Evolutionary conservation across 1,140 invertebrate species (phyloP).

Genomic region (Vanessa atalanta): DNA sequence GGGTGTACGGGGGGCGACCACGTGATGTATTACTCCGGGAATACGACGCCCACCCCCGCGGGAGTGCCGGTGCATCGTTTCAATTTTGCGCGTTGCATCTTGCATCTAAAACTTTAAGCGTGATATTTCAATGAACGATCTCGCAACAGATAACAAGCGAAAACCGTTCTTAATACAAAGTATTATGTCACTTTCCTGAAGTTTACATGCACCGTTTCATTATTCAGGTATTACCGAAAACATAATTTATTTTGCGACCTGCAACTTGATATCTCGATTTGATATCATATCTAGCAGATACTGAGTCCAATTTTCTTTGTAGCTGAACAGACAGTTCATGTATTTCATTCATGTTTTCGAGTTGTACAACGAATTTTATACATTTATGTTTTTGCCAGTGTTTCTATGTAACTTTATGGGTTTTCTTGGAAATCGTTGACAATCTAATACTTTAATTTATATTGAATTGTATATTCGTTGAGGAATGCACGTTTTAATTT

Average conservation of each 20-base stretch:
- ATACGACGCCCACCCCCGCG: conserved; percentile 41
- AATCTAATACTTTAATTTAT: not conserved
- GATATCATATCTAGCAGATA: not conserved
- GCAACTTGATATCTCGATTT: not conserved
- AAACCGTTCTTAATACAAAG: not conserved
- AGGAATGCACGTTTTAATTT: not conserved
- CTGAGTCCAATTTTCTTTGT: not conserved
- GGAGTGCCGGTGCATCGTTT: conserved; percentile 39
- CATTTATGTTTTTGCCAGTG: not conserved
- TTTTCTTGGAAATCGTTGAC: not conserved
- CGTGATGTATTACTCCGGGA: conserved; percentile 57
- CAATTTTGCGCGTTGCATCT: conserved; percentile 51
- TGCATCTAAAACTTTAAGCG: conserved; percentile 40
- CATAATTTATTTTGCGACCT: not conserved
- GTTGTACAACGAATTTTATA: not conserved
- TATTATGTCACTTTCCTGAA: not conserved
- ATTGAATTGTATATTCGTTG: not conserved
- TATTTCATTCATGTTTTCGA: not conserved
- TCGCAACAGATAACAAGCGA: not conserved
- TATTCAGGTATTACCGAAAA: not conserved
- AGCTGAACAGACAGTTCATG: not conserved
- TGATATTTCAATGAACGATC: conserved; percentile 34
- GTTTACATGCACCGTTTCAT: not conserved
- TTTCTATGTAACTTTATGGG: not conserved
- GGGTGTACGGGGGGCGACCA: conserved; percentile 44